phyloP scores from a whole-genome alignment of 2,797 vertebrate species.

The Neosilurus hyrtlii region DNA sequence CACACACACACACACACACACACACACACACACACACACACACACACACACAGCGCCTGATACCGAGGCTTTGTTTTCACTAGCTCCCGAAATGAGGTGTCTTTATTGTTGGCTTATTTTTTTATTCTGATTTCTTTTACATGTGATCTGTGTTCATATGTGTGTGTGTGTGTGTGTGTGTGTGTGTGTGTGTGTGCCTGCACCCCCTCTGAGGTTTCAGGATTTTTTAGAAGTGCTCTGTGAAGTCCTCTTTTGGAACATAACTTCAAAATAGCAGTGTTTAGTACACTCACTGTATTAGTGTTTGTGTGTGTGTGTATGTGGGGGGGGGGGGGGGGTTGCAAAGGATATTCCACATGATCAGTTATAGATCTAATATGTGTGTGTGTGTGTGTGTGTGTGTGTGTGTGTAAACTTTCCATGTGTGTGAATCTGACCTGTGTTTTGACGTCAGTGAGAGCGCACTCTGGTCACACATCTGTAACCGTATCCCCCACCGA shows the following conservation, averaged over 20 bases:
- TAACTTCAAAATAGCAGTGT: neutral
- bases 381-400: conserved; percentile 21
- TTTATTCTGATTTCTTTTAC: conserved; percentile 1
- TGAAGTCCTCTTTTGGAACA: neutral
- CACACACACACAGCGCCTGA: conserved; percentile 4
- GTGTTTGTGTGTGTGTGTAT: too few species aligned
- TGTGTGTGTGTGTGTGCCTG: too few species aligned
- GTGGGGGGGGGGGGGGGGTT: neutral
- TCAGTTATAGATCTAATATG: neutral
- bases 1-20: conserved; percentile 37
- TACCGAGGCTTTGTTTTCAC: conserved; percentile 51
- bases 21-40: neutral
- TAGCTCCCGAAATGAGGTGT: conserved; percentile 20
- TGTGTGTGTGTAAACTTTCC: conserved; percentile 28
- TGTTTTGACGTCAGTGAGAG: conserved; percentile 56
- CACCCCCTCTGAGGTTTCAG: neutral
- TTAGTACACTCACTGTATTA: neutral
- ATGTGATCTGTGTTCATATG: neutral
- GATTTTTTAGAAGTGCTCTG: neutral
- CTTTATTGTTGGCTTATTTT: conserved; percentile 21
- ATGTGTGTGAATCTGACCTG: conserved; percentile 55
- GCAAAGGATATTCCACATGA: neutral
- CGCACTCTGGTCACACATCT: conserved; percentile 53
- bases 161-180: neutral
- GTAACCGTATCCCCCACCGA: conserved; percentile 51